Conservation (phyloP, 1,140 invertebrate genomes). For the Condylostylus longicornis region DNA sequence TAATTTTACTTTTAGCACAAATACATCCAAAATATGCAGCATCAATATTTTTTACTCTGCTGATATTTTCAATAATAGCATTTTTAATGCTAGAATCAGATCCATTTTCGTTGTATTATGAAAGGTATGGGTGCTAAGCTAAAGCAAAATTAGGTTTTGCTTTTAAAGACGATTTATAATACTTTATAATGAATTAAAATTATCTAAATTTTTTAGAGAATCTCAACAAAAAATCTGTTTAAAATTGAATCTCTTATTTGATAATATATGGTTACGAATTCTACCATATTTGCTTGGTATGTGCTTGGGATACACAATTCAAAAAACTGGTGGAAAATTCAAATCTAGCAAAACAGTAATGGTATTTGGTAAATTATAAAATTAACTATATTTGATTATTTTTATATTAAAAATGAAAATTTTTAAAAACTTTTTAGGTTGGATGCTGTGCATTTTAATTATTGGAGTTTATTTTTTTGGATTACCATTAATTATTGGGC, state of each 20-base stretch:
- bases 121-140: background rate
- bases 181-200: too few relatives aligned
- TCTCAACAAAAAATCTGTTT: too few relatives aligned
- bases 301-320: constrained; percentile 29
- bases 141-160: background rate
- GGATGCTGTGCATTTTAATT: constrained; percentile 2
- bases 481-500: background rate
- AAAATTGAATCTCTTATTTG: constrained; percentile 19
- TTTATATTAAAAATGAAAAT: too few relatives aligned
- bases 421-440: constrained; percentile 8
- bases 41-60: constrained; percentile 5
- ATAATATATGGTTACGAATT: constrained; percentile 33
- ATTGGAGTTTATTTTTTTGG: background rate
- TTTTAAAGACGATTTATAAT: background rate
- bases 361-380: constrained; percentile 7
- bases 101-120: constrained; percentile 1
- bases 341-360: constrained; percentile 24
- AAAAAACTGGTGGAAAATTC: constrained; percentile 23
- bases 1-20: constrained; percentile 8
- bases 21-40: constrained; percentile 10
- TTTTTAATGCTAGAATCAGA: too few relatives aligned
- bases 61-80: constrained; percentile 8
- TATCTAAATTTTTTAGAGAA: background rate
- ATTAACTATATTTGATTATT: too few relatives aligned
- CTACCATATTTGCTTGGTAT: constrained; percentile 33